phyloP scores from a whole-genome alignment of 2,113 vertebrate species.

The Serilophus lunatus region DNA sequence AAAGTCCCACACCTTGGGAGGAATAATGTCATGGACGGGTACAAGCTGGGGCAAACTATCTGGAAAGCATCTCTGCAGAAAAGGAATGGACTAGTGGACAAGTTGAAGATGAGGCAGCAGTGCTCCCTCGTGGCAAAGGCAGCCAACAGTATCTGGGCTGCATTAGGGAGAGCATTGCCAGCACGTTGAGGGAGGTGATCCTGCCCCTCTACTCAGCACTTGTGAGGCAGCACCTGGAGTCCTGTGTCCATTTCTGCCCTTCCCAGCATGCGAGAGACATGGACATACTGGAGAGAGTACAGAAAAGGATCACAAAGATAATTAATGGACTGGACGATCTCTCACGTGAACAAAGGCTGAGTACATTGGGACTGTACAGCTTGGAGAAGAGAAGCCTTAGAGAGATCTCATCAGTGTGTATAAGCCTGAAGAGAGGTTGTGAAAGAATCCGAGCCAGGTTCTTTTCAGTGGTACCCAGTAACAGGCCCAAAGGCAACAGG shows the following conservation, averaged over 20 bases:
- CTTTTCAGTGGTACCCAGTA: not conserved
- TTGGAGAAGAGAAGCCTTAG: not conserved
- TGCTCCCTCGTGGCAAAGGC: conserved; percentile 23
- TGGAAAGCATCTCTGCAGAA: not conserved
- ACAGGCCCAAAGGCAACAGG: not conserved
- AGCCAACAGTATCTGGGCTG: not conserved
- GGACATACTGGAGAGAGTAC: not conserved
- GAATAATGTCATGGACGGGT: not conserved
- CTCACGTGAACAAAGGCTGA: not conserved
- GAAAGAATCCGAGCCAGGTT: not conserved
- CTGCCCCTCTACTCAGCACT: not conserved
- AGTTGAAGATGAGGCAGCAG: conserved; percentile 33
- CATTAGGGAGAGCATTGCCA: not conserved
- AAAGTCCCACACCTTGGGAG: not conserved
- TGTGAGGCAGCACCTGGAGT: not conserved
- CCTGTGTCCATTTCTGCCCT: not conserved
- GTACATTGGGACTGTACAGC: not conserved
- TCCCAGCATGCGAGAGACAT: not conserved
- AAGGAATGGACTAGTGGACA: not conserved
- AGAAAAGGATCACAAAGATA: not conserved
- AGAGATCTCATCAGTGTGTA: not conserved
- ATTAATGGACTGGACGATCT: not conserved
- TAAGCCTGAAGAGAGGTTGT: not conserved
- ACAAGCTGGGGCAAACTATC: not conserved
- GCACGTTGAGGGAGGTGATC: not conserved